Evolutionary conservation across 2,797 vertebrate species (phyloP).

Genomic region (Perdix hodgsoniae): DNA sequence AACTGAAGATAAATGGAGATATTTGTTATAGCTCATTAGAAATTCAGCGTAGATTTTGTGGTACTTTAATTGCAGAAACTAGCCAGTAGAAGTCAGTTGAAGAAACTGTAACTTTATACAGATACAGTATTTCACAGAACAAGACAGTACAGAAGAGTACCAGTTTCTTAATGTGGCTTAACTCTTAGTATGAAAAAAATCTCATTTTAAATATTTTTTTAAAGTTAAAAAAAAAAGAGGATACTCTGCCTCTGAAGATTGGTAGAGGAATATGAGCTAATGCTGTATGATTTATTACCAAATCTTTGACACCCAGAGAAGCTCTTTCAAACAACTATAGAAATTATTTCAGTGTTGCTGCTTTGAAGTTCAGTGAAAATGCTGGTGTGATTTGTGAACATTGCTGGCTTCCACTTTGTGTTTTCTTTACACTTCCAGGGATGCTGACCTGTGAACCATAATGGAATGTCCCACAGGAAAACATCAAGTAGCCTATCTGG

Average conservation of each 20-base stretch:
- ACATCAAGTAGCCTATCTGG: neutral
- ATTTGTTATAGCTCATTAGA: neutral
- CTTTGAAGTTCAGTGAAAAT: conserved; percentile 47
- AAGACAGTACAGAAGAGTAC: neutral
- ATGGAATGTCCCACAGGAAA: neutral
- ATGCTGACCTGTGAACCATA: neutral
- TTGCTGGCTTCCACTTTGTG: conserved; percentile 12
- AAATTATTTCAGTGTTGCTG: neutral
- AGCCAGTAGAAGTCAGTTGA: neutral
- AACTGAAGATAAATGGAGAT: neutral
- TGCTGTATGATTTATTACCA: neutral
- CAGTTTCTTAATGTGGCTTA: neutral
- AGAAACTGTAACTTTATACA: neutral
- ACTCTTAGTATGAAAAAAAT: neutral
- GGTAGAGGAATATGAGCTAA: neutral
- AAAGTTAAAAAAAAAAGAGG: neutral
- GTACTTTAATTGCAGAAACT: neutral
- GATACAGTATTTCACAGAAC: neutral
- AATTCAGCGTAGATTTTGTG: neutral
- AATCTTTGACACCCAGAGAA: conserved; percentile 37
- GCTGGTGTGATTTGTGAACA: neutral
- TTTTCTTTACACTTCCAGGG: neutral
- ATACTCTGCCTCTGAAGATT: neutral
- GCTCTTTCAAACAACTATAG: conserved; percentile 6
- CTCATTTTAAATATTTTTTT: neutral